Percentiles rank a stretch among this genome's conserved stretches.
Evolutionary conservation across 2,113 vertebrate species (phyloP).

Genomic region (Scopus umbretta): DNA sequence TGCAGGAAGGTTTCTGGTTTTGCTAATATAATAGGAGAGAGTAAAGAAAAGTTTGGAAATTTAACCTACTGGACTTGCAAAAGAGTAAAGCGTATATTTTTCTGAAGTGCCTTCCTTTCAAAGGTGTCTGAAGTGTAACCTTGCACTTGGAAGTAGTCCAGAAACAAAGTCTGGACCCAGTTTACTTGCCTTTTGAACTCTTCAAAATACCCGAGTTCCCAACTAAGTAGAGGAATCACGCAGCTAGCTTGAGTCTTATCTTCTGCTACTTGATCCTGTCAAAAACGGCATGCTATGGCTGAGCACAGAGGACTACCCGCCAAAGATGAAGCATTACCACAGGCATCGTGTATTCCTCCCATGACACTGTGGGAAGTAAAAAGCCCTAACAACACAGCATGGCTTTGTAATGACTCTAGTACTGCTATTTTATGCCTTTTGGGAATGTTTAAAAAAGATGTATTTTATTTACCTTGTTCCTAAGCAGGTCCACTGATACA

Average conservation of each 20-base stretch:
- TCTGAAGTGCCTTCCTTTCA: not conserved
- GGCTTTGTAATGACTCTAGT: not conserved
- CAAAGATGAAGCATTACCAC: not conserved
- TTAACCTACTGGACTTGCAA: not conserved
- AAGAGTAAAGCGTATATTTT: not conserved
- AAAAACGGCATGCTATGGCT: not conserved
- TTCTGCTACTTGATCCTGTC: not conserved
- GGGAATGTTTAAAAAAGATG: not conserved
- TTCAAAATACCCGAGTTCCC: not conserved
- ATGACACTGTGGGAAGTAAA: not conserved
- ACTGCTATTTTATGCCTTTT: not conserved
- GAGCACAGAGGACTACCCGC: not conserved
- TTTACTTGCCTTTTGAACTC: not conserved
- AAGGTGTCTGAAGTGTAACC: not conserved
- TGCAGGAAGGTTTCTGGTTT: not conserved
- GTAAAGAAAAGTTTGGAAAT: not conserved
- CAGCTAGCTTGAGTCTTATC: not conserved
- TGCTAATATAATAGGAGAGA: not conserved
- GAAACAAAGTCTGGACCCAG: not conserved
- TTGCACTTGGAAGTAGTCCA: not conserved
- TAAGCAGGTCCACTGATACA: not conserved
- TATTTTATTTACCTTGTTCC: not conserved
- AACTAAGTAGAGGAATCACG: not conserved
- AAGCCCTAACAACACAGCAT: not conserved
- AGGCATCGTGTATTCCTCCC: not conserved